Percentiles rank a stretch among this genome's conserved stretches.
phyloP scores from a whole-genome alignment of 2,888 invertebrate genomes.

The Neelides folsomi region DNA sequence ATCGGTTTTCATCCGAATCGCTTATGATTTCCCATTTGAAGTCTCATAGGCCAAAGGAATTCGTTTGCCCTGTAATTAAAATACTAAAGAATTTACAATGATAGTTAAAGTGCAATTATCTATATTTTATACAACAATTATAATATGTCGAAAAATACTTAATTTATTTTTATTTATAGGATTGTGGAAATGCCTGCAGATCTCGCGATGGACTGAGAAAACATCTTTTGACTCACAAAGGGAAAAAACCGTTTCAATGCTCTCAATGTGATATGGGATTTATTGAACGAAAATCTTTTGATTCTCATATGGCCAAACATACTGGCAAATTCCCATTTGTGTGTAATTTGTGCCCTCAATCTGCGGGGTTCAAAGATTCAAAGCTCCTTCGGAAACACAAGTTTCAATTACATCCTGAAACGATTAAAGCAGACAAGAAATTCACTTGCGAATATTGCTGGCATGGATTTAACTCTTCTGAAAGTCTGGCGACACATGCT shows the following conservation, averaged over 20 bases:
- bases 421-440: slow-evolving; percentile 7
- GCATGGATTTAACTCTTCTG: slow-evolving; percentile 13
- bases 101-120: too few species aligned
- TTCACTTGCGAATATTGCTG: slow-evolving; percentile 16
- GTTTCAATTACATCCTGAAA: slow-evolving; percentile 14
- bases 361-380: slow-evolving; percentile 19
- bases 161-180: slow-evolving; percentile 5
- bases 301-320: slow-evolving; percentile 15
- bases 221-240: slow-evolving; percentile 7
- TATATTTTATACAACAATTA: too few species aligned
- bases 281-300: slow-evolving; percentile 13
- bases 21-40: slow-evolving; percentile 15
- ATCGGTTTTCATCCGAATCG: slow-evolving; percentile 10
- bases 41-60: slow-evolving; percentile 13
- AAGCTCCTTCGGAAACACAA: slow-evolving; percentile 15
- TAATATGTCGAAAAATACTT: too few species aligned
- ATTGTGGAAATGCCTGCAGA: slow-evolving; percentile 17
- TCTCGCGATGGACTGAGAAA: slow-evolving; percentile 13
- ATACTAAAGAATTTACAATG: too few species aligned
- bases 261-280: slow-evolving; percentile 11
- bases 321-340: slow-evolving; percentile 13
- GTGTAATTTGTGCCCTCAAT: slow-evolving; percentile 9
- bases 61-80: slow-evolving; percentile 15
- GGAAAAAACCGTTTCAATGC: slow-evolving; percentile 11
- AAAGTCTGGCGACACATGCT: slow-evolving; percentile 13